These are phyloP conservation scores for Austrofundulus limnaeus DNA, from an alignment of 2,113 vertebrate species.

Conservation along the genomic window DNA sequence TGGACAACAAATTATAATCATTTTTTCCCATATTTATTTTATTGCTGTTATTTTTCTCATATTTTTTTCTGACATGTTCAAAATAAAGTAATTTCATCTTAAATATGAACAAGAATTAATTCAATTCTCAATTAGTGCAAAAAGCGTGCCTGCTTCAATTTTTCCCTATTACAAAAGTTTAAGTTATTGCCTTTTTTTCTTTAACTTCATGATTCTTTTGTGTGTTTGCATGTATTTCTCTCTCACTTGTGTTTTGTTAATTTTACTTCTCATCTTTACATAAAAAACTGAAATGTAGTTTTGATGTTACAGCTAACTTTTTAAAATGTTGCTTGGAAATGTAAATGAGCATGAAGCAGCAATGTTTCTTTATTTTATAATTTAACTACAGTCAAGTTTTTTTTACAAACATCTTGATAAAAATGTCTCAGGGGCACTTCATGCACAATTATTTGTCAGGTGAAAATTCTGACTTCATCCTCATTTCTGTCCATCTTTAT, in stretches of 20 bases:
- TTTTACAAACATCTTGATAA: not conserved
- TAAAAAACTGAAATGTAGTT: not conserved
- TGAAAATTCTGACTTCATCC: not conserved
- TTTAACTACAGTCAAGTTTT: not conserved
- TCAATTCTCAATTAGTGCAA: too few species aligned
- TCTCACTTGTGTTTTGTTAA: too few species aligned
- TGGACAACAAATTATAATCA: too few species aligned
- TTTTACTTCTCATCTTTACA: conserved; percentile 8
- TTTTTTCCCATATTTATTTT: too few species aligned
- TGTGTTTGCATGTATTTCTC: conserved; percentile 52
- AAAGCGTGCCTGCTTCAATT: not conserved
- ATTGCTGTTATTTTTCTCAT: too few species aligned
- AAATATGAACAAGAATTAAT: too few species aligned
- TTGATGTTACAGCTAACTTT: not conserved
- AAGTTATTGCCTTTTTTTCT: conserved; percentile 16
- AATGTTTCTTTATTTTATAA: not conserved
- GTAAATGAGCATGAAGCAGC: not conserved
- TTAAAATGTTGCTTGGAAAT: too few species aligned
- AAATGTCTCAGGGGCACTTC: conserved; percentile 3
- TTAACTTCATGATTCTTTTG: not conserved
- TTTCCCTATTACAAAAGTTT: not conserved
- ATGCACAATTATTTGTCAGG: not conserved
- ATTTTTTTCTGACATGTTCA: too few species aligned
- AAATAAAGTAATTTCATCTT: too few species aligned
- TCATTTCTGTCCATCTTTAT: not conserved